Conservation (phyloP, 2,797 vertebrate genomes). For the Rhadinocentrus ornatus region DNA sequence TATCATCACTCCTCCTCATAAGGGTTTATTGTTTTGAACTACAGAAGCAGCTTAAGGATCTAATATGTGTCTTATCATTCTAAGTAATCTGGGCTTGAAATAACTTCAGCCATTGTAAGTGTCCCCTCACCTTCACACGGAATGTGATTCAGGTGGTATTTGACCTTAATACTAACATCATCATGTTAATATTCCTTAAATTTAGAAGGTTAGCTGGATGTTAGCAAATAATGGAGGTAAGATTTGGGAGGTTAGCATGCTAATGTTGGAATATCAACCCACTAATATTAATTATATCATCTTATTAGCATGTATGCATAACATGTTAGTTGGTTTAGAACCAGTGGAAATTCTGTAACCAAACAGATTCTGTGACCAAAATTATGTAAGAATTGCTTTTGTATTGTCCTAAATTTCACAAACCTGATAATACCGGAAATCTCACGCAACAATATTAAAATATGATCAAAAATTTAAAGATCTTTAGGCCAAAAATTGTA, state of each 20-base stretch:
- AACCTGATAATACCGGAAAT: too few relatives aligned
- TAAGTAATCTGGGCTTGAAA: background rate
- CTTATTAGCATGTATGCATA: background rate
- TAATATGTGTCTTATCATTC: slow-evolving; percentile 7
- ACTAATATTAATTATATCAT: slow-evolving; percentile 12
- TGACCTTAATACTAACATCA: slow-evolving; percentile 20
- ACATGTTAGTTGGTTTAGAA: background rate
- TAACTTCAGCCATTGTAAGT: slow-evolving; percentile 1
- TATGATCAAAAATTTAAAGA: too few relatives aligned
- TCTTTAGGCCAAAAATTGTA: too few relatives aligned
- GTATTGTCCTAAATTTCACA: too few relatives aligned
- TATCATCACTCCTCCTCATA: background rate
- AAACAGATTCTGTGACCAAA: background rate
- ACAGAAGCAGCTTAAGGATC: slow-evolving; percentile 1
- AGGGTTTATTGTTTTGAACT: background rate
- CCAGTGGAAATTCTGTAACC: background rate
- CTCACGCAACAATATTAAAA: too few relatives aligned
- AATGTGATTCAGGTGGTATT: background rate
- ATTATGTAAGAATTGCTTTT: too few relatives aligned
- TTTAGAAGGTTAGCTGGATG: background rate
- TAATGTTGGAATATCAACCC: background rate
- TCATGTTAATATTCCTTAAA: slow-evolving; percentile 5
- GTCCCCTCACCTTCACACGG: slow-evolving; percentile 13
- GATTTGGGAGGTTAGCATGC: slow-evolving; percentile 1
- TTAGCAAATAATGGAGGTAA: background rate